phyloP scores from a whole-genome alignment of 2,797 vertebrate genomes.

The Intellagama lesueurii region DNA sequence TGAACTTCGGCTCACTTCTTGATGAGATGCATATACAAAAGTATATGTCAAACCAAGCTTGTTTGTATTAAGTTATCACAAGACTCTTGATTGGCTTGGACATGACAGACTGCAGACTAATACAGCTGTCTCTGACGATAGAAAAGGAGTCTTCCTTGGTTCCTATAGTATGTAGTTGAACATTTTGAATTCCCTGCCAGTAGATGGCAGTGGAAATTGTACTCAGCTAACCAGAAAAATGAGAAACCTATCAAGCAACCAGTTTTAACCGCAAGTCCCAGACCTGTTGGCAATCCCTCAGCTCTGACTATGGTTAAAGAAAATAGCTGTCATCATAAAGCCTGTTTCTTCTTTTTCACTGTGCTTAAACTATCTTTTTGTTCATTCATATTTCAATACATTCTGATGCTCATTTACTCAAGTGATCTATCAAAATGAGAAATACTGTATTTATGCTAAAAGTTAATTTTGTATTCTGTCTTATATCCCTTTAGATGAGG shows the following conservation, averaged over 20 bases:
- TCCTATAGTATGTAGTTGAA: neutral
- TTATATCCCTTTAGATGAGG: neutral
- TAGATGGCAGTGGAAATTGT: slow-evolving; percentile 41
- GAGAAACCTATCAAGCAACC: neutral
- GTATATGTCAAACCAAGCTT: too few species aligned
- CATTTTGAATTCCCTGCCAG: slow-evolving; percentile 12
- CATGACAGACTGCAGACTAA: neutral
- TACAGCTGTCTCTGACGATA: too few species aligned
- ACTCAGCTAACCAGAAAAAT: slow-evolving; percentile 6
- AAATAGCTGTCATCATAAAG: neutral
- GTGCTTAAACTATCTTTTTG: neutral
- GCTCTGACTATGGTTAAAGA: neutral
- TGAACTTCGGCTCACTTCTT: too few species aligned
- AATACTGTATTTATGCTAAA: neutral
- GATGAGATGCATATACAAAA: too few species aligned
- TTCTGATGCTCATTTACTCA: neutral
- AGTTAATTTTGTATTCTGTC: slow-evolving; percentile 2
- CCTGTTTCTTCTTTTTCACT: neutral
- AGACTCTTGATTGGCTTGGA: too few species aligned
- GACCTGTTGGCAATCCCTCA: neutral
- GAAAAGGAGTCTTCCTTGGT: neutral
- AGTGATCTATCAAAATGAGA: neutral
- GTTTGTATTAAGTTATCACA: neutral
- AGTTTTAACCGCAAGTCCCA: neutral
- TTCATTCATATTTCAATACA: neutral